These are phyloP conservation scores for Ptychoptera contaminata DNA, from an alignment of 2,888 invertebrate species.

Conservation along the genomic window DNA sequence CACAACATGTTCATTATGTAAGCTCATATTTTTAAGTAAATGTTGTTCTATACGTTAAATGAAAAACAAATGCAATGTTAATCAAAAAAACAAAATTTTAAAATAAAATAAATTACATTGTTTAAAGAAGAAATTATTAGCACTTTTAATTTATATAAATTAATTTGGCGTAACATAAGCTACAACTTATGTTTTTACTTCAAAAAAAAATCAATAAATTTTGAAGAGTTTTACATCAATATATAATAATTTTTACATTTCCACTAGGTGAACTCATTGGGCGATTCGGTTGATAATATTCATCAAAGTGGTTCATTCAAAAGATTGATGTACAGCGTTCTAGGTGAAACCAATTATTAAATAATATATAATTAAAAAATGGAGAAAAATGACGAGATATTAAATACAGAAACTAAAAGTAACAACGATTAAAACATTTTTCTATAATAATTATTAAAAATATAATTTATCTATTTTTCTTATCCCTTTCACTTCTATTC, in stretches of 20 bases:
- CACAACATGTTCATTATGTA: slow-evolving; percentile 8
- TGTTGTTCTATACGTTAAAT: neutral
- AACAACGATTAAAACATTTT: too few relatives aligned
- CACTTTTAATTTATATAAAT: too few relatives aligned
- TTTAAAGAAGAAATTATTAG: too few relatives aligned
- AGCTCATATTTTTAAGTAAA: neutral
- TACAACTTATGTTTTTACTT: too few relatives aligned
- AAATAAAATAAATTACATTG: too few relatives aligned
- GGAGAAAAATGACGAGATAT: neutral
- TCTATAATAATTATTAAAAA: too few relatives aligned
- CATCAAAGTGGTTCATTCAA: slow-evolving; percentile 87
- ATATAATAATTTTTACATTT: neutral
- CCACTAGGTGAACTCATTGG: slow-evolving; percentile 40
- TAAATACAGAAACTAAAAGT: too few relatives aligned
- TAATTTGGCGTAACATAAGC: too few relatives aligned
- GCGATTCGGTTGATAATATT: slow-evolving; percentile 60
- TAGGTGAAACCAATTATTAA: slow-evolving; percentile 57
- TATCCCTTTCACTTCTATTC: too few relatives aligned
- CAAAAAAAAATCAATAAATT: too few relatives aligned
- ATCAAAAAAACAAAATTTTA: too few relatives aligned
- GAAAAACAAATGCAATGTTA: neutral
- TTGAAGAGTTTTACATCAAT: neutral
- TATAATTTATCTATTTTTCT: too few relatives aligned
- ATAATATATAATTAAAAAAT: slow-evolving; percentile 6
- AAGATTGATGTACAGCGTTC: slow-evolving; percentile 80